These are phyloP conservation scores for Acronicta psi DNA, from an alignment of 2,888 invertebrate species.

Conservation along the genomic window DNA sequence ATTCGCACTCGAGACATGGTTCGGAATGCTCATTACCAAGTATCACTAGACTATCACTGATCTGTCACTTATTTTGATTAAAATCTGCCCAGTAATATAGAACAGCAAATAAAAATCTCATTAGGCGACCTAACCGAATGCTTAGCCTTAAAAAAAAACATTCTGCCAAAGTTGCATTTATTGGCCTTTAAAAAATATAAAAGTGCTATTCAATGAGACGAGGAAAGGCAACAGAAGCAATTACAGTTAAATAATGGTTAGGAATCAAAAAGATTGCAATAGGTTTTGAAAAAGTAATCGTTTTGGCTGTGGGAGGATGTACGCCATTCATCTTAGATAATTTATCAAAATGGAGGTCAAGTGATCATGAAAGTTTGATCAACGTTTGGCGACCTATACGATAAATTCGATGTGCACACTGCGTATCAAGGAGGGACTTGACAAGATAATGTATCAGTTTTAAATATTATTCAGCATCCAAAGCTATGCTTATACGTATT, in stretches of 20 bases:
- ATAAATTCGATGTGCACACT: constrained; percentile 1
- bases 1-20: no score
- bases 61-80: no score
- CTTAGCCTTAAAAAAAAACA: not conserved
- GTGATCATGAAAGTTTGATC: constrained; percentile 20
- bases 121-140: no score
- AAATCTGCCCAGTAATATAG: no score
- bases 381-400: not conserved
- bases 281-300: constrained; percentile 23
- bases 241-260: constrained; percentile 13
- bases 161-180: constrained; percentile 4
- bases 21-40: no score
- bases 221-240: constrained; percentile 4
- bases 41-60: no score
- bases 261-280: constrained; percentile 25
- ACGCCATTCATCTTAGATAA: constrained; percentile 16
- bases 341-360: constrained; percentile 24
- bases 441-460: not conserved
- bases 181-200: not conserved
- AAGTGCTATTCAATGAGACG: constrained; percentile 1
- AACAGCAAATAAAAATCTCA: no score
- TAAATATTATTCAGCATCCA: not conserved
- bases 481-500: no score
- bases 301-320: constrained; percentile 22
- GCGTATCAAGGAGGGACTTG: not conserved